Evolutionary conservation across 2,113 vertebrate genomes (phyloP).

Genomic region (Stigmatopora nigra): DNA sequence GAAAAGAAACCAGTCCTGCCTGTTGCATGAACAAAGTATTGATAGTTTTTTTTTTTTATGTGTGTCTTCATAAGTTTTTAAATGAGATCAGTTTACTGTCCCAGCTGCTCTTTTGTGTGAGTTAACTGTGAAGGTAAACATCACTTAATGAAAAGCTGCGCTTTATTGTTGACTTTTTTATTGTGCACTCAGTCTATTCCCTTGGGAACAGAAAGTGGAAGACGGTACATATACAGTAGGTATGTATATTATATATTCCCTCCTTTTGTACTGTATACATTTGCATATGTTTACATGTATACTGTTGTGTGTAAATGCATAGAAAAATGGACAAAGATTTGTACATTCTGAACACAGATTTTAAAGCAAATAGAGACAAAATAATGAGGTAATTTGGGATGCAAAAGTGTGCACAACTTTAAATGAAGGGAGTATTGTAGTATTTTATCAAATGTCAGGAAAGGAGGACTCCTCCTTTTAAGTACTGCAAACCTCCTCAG

Average conservation of each 20-base stretch:
- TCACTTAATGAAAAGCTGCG: not conserved
- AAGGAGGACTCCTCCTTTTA: too few species aligned
- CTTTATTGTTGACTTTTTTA: not conserved
- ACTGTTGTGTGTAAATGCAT: too few species aligned
- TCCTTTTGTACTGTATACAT: not conserved
- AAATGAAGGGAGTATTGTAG: not conserved
- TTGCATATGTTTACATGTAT: too few species aligned
- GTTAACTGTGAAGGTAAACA: not conserved
- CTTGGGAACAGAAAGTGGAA: not conserved
- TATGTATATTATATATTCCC: not conserved
- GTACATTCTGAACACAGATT: not conserved
- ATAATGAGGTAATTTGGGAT: not conserved
- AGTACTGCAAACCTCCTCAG: too few species aligned
- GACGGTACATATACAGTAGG: not conserved
- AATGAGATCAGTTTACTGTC: slow-evolving; percentile 21
- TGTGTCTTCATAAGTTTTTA: not conserved
- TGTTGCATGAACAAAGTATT: slow-evolving; percentile 24
- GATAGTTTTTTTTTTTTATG: slow-evolving; percentile 22
- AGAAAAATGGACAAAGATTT: not conserved
- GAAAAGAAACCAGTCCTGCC: slow-evolving; percentile 57
- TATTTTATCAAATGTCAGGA: too few species aligned
- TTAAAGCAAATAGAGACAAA: not conserved
- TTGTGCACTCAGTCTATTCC: not conserved
- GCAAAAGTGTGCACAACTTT: not conserved
- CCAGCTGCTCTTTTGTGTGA: not conserved